Evolutionary conservation across 2,888 invertebrate genomes (phyloP), one percentile per base, ranked within the genome.

Genomic region (Eurytoma adleriae): DNA sequence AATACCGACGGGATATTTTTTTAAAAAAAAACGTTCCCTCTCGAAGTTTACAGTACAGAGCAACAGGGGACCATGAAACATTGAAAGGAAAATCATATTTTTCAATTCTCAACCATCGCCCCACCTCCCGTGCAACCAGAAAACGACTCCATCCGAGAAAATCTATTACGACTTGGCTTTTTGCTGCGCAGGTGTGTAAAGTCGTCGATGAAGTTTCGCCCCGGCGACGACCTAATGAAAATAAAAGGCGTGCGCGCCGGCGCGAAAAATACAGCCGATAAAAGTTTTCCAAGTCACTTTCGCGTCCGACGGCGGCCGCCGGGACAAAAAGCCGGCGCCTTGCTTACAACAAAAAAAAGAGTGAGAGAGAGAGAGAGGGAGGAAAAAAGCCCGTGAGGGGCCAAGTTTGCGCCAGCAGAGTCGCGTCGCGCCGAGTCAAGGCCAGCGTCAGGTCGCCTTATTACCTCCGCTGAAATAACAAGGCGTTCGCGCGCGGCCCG

Each of bases 401-500:
- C 59, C 14, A 61, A 61, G 61, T 61, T 61, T 61, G 20, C 27
- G 18, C 40, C 64, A 64, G 40, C 24, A 24, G 24, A 24, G 16
- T 48, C 62, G 40, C 68, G 54, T 27, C 50, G 52, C 48, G 27
- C 20, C 73, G 56, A 64, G 74, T 74, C 74, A 64, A 64, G 64
- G 48, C 64, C 64, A 64, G 66, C 54, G 20, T 18, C 64, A 54
- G 56, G 48, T 24, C 20, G 52, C 18, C 56, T 57, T 66, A 16
- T 18, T 18, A 24, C 59, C 59, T 40, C 4, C 56, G 7, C 54
- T 16, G 72, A 76, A 76, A 72, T 80, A 76, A 68, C 80, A 76
- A 80, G 77, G 70, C 40, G 10, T 48, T 64, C 10, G 64, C 18
- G 57, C 40, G 27, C 54, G 20, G 30, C 87, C 86, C 85, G 84